Base-by-base conservation (phyloP, 1,140 invertebrate species). In the Zaprionus vittiger region DNA sequence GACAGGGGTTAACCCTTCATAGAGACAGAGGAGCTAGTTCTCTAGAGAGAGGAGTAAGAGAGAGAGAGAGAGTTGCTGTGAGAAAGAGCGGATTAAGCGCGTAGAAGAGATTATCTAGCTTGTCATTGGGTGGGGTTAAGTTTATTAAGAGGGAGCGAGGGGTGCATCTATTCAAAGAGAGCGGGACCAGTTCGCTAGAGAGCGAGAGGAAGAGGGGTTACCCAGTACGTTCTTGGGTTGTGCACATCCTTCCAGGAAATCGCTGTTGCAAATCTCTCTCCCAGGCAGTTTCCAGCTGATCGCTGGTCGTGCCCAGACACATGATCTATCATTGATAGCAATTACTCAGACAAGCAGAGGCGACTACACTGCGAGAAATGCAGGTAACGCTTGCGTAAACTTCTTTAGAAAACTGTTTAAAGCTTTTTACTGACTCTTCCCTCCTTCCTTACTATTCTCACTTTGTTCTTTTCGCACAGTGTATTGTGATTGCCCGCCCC, bases 241-340 rank as follows among this genome's bases (percentile, higher is more conserved):
- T 15, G 62, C 26, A 41, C 28, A 73, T 77, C 74, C 57, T 73
- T 67, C 70, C n/a, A 34, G 57, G 70, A 74, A 73, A 68, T 75
- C 72, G 28, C 2, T 38, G 4, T 47, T 49, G 60, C 60, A 54
- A 47, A 71, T 77, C 73, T 76, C 47, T 52, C 47, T 20, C 47
- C 47, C 47, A 65, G 38, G 47, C 64, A 52, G 38, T 47, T 49
- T 38, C 31, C 67, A 70, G 49, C 67, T 63, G 68, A 71, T 64
- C 68, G 55, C 55, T 24, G 28, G 67, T 72, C 74, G 73, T 76
- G 73, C 68, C 22, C 69, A 76, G 73, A 34, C 61, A 72, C 60
- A 71, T 72, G 68, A 76, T 76, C 73, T 76, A 72, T 60, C 68
- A 76, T 80, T 77, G 69, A 57, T 73, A 64, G 26, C 78, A 77